Conservation (phyloP, 2,113 vertebrate genomes). For the Atractosteus spatula region DNA sequence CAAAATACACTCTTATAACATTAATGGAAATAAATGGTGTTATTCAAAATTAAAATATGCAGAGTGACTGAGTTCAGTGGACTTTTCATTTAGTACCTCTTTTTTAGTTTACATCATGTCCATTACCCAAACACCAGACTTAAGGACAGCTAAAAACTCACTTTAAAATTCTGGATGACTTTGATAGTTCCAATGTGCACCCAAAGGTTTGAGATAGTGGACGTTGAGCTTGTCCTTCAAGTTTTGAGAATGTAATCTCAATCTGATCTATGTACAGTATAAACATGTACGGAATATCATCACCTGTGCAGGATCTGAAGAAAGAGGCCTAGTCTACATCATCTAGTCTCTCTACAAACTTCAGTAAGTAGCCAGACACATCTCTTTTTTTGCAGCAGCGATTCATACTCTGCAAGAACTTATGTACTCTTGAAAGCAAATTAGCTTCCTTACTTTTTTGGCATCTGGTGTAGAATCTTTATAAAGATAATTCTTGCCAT, state of each 20-base stretch:
- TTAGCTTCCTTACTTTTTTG: not conserved
- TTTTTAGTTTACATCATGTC: not conserved
- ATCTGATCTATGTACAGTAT: not conserved
- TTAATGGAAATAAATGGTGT: too few relatives aligned
- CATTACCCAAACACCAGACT: slow-evolving; percentile 1
- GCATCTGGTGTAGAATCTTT: not conserved
- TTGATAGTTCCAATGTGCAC: not conserved
- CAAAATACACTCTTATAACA: too few relatives aligned
- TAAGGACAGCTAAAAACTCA: slow-evolving; percentile 1
- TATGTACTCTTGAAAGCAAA: not conserved
- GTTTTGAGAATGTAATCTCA: not conserved
- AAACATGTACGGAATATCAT: too few relatives aligned
- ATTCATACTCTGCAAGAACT: too few relatives aligned
- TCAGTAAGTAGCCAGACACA: not conserved
- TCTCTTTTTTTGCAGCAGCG: too few relatives aligned
- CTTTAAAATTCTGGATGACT: not conserved
- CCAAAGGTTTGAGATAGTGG: not conserved
- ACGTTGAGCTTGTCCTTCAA: not conserved
- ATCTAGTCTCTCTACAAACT: slow-evolving; percentile 1
- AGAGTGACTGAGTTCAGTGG: too few relatives aligned
- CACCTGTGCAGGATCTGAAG: not conserved
- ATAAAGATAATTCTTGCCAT: not conserved
- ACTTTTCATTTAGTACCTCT: too few relatives aligned
- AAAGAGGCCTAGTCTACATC: not conserved
- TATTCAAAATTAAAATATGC: too few relatives aligned